A percentile compares a stretch with the other conserved stretches of the same genome.
Evolutionary conservation across 2,797 vertebrate genomes (phyloP).

Genomic region (Chelonia mydas): DNA sequence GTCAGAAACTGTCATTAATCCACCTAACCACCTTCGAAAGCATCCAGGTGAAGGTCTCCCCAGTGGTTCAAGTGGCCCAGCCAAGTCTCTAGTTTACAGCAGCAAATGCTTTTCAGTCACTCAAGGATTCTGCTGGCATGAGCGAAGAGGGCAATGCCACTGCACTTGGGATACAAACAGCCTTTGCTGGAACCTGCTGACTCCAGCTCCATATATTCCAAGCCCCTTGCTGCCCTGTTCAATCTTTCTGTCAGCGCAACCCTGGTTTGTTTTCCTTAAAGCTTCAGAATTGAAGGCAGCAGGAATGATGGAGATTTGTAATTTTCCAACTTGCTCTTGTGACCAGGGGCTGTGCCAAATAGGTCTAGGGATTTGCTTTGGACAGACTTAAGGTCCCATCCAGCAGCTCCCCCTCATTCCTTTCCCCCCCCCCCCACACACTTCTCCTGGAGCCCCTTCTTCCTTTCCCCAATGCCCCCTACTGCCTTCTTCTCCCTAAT

Average conservation of each 20-base stretch:
- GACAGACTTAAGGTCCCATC: neutral
- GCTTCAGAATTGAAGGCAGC: neutral
- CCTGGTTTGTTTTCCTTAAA: neutral
- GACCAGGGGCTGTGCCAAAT: neutral
- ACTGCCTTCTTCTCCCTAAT: neutral
- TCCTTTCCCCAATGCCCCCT: neutral
- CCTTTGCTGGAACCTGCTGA: slow-evolving; percentile 2
- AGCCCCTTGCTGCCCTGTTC: neutral
- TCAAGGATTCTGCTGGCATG: slow-evolving; percentile 51
- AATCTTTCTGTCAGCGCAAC: neutral
- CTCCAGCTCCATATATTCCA: neutral
- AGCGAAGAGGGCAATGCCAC: slow-evolving; percentile 6
- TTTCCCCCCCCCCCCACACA: neutral
- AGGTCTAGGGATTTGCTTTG: neutral
- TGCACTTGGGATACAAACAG: neutral
- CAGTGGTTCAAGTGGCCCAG: neutral
- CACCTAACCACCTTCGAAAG: neutral
- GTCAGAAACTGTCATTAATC: neutral
- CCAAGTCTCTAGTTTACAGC: slow-evolving; percentile 16
- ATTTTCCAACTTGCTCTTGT: slow-evolving; percentile 18
- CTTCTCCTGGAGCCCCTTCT: neutral
- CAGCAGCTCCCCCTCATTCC: neutral
- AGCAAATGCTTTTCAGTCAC: slow-evolving; percentile 32
- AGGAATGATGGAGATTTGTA: neutral
- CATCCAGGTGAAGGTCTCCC: slow-evolving; percentile 46